Evolutionary conservation across 1,140 invertebrate genomes (phyloP), one percentile per base, ranked within the genome.

Genomic region (Drosophila teissieri): DNA sequence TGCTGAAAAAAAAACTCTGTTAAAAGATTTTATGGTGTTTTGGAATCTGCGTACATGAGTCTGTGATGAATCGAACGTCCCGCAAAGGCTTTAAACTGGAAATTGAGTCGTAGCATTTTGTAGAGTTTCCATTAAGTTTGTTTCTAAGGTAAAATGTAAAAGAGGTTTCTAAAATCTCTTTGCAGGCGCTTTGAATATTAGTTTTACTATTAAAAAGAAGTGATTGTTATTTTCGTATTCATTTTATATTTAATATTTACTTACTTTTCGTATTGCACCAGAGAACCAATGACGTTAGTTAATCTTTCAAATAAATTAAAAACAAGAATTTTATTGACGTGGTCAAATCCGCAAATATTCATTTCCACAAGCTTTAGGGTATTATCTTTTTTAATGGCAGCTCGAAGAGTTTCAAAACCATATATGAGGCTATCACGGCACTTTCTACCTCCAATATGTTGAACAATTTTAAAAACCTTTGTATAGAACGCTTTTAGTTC

Each of bases 311-410:
- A 42, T 19, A 34, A 19, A 44, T 52, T 52, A 36, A 14, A 5
- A 17, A 36, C 31, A 1, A 14, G 3, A 34, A 15, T 1, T 19
- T 36, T 19, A 12, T 52, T 52, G 12, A 5, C 6, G 3, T 17
- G n/a, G 15, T 52, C 49, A 36, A 52, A 52, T 12, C 49, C 49
- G 15, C 49, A 52, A 52, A 52, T 36, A 52, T 52, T 52, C 31
- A 52, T 17, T 52, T 52, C 31, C 8, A 52, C n/a, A 12, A 52
- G 31, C 17, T 36, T 22, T 52, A 11, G 11, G 8, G 19, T 22
- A 4, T 19, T 36, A 36, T 52, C 10, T 19, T 36, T 52, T 4
- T 19, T 36, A 36, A 52, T 11, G 3, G 12, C 49, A 14, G 15
- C 4, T 17, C 34, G 34, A 34, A 52, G 42, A 14, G 7, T 7